A percentile compares a stretch with the other conserved stretches of the same genome.
Conservation (phyloP, 30 jellyfish, hydroid and myxozoan species). For the Aurelia coerulea region DNA sequence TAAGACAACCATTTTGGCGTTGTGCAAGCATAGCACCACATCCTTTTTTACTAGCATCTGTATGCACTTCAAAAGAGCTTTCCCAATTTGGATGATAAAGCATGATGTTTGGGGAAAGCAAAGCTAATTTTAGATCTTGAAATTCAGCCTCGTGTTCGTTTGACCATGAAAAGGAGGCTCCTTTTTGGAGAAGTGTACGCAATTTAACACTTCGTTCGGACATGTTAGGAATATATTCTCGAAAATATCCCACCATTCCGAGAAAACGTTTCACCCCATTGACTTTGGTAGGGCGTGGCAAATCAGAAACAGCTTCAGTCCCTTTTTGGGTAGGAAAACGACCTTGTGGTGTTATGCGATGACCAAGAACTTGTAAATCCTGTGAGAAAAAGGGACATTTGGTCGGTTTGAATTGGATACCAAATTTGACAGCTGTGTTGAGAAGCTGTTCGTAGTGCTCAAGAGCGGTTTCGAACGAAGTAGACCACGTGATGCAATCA, state of each 20-base stretch:
- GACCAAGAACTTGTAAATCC: constrained; percentile 35
- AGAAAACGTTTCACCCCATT: constrained; percentile 23
- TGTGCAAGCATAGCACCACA: constrained; percentile 55
- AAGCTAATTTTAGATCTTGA: constrained; percentile 10
- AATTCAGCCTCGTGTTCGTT: constrained; percentile 9
- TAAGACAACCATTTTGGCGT: not conserved
- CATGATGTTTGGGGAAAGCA: constrained; percentile 22
- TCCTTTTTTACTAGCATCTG: constrained; percentile 31
- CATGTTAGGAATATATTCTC: constrained; percentile 28
- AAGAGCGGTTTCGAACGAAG: constrained; percentile 2
- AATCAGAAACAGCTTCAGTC: constrained; percentile 14
- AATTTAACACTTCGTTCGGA: not conserved
- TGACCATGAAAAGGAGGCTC: constrained; percentile 7
- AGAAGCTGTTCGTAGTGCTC: constrained; percentile 17
- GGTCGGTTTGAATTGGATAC: constrained; percentile 46
- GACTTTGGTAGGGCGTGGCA: constrained; percentile 8
- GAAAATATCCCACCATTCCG: too few relatives aligned
- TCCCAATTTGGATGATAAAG: constrained; percentile 33
- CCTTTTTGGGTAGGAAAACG: constrained; percentile 21
- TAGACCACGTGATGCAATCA: constrained; percentile 41
- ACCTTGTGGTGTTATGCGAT: constrained; percentile 37
- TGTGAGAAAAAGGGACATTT: constrained; percentile 13
- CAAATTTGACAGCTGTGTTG: constrained; percentile 14
- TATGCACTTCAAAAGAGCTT: constrained; percentile 26
- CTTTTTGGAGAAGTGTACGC: constrained; percentile 16